Base-by-base conservation (phyloP, 2,797 vertebrate species). In the Remorina albescens region DNA sequence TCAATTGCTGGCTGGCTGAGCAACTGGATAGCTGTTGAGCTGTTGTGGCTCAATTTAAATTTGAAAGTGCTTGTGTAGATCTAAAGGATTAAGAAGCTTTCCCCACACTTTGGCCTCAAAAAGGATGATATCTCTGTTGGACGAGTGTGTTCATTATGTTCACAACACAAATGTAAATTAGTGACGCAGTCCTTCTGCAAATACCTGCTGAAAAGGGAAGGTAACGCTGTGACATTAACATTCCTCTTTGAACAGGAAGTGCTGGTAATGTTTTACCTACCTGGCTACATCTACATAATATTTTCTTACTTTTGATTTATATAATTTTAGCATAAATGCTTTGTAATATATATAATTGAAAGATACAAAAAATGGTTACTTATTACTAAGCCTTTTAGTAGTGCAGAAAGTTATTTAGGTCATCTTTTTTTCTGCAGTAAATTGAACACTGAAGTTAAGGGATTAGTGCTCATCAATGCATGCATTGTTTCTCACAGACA, bases 11-110 rank as follows among this genome's bases (percentile, higher is more conserved):
- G 36, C 76, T 25, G 54, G 32, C 51, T 39, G 4, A 18, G 44
- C 59, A 59, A 61, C 65, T 74, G 79, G 55, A 65, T 61, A 63
- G 32, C 61, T 25, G 74, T 76, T n/a, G n/a, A n/a, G n/a, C 73
- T 12, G 63, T 56, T 23, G 1, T 0, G 60, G 68, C 69, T 87
- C 71, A 1, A 4, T 85, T 84, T 3, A 73, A 68, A 74, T 77
- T 86, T 37, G 54, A 55, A 79, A 79, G 67, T 47, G 69, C 64
- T 73, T 55, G 41, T 67, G 37, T 58, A 62, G 60, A 77, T 78
- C 78, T 67, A 32, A 75, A 62, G 72, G 67, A 79, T 86, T 78
- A 78, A 68, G 58, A 1, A 77, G 83, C 50, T 71, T 58, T 75
- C 25, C 71, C 67, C 57, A 59, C 62, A 79, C 75, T 50, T 62